Evolutionary conservation across 2,113 vertebrate genomes (phyloP).

Genomic region (Oryzias javanicus): DNA sequence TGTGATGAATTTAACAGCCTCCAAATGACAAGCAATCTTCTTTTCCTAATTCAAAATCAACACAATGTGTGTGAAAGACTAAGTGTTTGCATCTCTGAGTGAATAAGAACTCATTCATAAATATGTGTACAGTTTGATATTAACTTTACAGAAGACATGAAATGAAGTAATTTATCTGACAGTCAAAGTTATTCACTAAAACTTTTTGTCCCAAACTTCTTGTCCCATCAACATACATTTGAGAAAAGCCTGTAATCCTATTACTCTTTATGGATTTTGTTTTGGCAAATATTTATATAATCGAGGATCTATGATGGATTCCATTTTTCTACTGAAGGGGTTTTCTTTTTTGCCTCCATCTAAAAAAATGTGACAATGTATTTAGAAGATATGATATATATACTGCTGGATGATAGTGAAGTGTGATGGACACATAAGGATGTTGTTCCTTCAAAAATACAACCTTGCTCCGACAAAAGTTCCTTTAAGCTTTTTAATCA

Average conservation of each 20-base stretch:
- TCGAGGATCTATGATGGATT: no score
- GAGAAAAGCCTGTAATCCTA: no score
- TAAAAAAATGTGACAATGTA: no score
- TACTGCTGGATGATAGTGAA: no score
- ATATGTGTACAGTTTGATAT: conserved; percentile 11
- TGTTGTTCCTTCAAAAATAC: no score
- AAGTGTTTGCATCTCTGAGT: background rate
- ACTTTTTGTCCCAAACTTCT: conserved; percentile 5
- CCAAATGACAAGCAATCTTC: conserved; percentile 15
- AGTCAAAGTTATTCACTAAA: conserved; percentile 29
- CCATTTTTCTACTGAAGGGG: no score
- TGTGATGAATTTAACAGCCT: conserved; percentile 29
- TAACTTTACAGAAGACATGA: conserved; percentile 19
- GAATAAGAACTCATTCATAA: conserved; percentile 6
- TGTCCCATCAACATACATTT: conserved; percentile 10
- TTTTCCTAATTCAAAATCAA: conserved; percentile 23
- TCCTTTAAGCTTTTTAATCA: background rate
- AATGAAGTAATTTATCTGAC: conserved; percentile 9
- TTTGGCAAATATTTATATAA: no score
- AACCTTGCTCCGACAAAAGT: background rate
- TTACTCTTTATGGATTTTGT: no score
- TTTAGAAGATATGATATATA: no score
- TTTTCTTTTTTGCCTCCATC: no score
- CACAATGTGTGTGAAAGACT: background rate
- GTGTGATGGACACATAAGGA: no score